Evolutionary conservation across 2,797 vertebrate genomes (phyloP).

Genomic region (Hippopotamyrus pictus): DNA sequence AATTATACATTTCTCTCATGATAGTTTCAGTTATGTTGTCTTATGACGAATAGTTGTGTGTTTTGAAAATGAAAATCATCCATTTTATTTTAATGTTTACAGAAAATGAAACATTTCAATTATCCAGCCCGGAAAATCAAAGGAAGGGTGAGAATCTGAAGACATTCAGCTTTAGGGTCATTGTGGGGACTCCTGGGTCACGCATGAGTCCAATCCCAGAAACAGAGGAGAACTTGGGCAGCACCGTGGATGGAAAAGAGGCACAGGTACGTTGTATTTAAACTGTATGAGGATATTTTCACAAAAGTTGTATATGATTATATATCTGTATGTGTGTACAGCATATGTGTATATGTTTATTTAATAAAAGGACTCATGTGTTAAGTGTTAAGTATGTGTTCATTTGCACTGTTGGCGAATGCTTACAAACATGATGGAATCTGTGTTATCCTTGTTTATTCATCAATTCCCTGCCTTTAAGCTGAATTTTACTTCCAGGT

Average conservation of each 20-base stretch:
- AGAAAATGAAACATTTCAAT: conserved; percentile 26
- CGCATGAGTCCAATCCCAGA: conserved; percentile 37
- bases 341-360: background rate
- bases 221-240: conserved; percentile 22
- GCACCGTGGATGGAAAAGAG: conserved; percentile 20
- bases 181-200: conserved; percentile 30
- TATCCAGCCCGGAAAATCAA: conserved; percentile 23
- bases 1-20: background rate
- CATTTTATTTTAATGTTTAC: background rate
- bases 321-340: background rate
- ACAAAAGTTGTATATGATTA: background rate
- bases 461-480: background rate
- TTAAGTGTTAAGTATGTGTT: background rate
- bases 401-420: background rate
- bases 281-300: background rate
- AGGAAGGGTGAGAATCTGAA: conserved; percentile 14
- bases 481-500: background rate
- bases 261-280: background rate
- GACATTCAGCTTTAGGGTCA: conserved; percentile 29
- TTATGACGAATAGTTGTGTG: background rate
- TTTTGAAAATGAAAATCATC: background rate
- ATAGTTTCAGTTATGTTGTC: background rate
- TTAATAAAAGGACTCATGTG: background rate
- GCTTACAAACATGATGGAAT: background rate
- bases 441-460: background rate